Evolutionary conservation across 2,888 invertebrate species (phyloP), one percentile per base, ranked within the genome.

Genomic region (Limnephilus auricula): DNA sequence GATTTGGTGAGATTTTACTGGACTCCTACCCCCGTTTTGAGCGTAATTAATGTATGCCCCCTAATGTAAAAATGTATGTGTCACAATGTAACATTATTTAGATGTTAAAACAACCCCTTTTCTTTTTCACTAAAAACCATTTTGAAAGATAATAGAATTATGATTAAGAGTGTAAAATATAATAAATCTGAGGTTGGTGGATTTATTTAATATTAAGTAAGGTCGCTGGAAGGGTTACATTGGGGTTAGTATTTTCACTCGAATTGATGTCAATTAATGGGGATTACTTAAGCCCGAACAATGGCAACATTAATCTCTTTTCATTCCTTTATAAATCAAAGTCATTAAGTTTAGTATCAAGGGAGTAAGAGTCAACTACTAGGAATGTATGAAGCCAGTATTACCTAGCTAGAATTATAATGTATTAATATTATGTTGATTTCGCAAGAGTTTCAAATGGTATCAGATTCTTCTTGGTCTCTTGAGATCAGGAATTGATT

Each of bases 181-280:
- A 9, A 25, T 25, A 65, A 25, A 65, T 65, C n/a, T 65, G 25
- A 9, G 65, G 65, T 65, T n/a, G 25, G 65, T 1, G 65, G 65
- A 25, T 65, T 65, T n/a, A 65, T 65, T 25, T 9, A 65, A n/a
- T 65, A 25, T 25, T 25, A 65, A 65, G n/a, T 65, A 25, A 65
- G 65, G 65, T n/a, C 65, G n/a, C 65, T n/a, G 9, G 65, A 65
- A 65, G 65, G 65, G 65, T 65, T 65, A n/a, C 25, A 9, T 6
- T 25, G 25, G 65, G 25, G 25, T 25, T 25, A 25, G 9, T 65
- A 65, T 82, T 82, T 37, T 82, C 82, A 82, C 82, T 37, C 25
- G 82, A 82, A 82, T 82, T 37, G 82, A 32, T 82, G 82, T 82
- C 82, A 85, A 85, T 85, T 85, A 30, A 85, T 85, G 34, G 6